Evolutionary conservation across 2,797 vertebrate genomes (phyloP).

Genomic region (Rhinichthys osculus): DNA sequence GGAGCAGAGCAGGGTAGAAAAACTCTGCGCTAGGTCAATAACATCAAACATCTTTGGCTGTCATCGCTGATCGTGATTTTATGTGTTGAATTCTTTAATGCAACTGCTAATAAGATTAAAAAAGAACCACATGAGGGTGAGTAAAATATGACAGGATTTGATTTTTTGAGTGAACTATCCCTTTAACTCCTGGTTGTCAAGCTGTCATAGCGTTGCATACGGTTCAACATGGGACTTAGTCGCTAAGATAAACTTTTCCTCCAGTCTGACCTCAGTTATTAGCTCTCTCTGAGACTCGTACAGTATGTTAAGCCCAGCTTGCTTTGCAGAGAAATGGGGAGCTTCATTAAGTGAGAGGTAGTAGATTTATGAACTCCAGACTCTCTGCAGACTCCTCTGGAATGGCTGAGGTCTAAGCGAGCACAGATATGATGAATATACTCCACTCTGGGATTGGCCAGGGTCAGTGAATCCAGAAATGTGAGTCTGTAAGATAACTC

Average conservation of each 20-base stretch:
- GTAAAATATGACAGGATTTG: neutral
- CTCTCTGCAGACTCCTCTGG: slow-evolving; percentile 75
- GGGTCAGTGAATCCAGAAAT: slow-evolving; percentile 84
- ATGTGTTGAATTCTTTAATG: neutral
- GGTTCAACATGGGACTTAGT: neutral
- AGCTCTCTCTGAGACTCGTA: slow-evolving; percentile 47
- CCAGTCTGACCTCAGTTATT: slow-evolving; percentile 43
- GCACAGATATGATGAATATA: slow-evolving; percentile 79
- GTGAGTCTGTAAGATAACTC: slow-evolving; percentile 78
- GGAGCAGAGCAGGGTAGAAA: neutral
- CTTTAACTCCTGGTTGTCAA: slow-evolving; percentile 30
- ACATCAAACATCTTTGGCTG: neutral
- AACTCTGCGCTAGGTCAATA: neutral
- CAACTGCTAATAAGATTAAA: neutral
- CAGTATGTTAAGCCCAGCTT: slow-evolving; percentile 74
- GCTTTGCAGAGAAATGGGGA: slow-evolving; percentile 65
- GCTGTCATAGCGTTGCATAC: neutral
- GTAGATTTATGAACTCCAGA: slow-evolving; percentile 82
- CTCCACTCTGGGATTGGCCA: slow-evolving; percentile 78
- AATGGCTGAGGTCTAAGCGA: slow-evolving; percentile 64
- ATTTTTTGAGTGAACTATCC: slow-evolving; percentile 11
- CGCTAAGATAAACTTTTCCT: slow-evolving; percentile 16
- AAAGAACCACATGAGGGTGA: neutral
- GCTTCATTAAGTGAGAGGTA: slow-evolving; percentile 80
- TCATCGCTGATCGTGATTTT: neutral